phyloP scores from a whole-genome alignment of 2,113 vertebrate species.

The Trogon surrucura region DNA sequence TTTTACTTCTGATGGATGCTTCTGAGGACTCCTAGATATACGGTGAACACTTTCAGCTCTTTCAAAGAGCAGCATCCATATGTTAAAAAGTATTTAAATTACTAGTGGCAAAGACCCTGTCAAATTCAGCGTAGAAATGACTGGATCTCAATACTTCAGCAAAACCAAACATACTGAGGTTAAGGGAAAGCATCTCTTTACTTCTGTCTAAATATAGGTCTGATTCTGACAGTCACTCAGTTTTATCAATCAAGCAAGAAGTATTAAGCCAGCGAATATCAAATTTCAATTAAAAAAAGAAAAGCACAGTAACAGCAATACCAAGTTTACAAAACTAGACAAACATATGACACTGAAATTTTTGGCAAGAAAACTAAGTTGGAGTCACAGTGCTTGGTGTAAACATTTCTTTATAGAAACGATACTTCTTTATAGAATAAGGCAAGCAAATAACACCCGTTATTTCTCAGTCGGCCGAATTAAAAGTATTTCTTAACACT shows the following conservation, averaged over 20 bases:
- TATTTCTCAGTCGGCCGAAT: not conserved
- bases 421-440: not conserved
- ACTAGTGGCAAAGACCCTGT: not conserved
- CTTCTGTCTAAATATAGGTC: not conserved
- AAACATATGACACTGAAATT: not conserved
- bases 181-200: not conserved
- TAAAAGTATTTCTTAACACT: not conserved
- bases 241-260: not conserved
- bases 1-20: not conserved
- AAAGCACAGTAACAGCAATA: not conserved
- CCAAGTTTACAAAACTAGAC: not conserved
- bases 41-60: fast-evolving
- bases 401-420: not conserved
- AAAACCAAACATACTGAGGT: not conserved
- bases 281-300: not conserved
- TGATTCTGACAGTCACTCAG: not conserved
- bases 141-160: not conserved
- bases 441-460: not conserved
- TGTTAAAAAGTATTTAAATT: not conserved
- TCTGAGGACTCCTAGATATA: not conserved
- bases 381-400: not conserved
- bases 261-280: not conserved
- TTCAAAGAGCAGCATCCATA: not conserved
- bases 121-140: not conserved
- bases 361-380: not conserved